A percentile compares a stretch with the other conserved stretches of the same genome.
Conservation (phyloP, 2,797 vertebrate genomes). For the Myiotriccus ornatus region DNA sequence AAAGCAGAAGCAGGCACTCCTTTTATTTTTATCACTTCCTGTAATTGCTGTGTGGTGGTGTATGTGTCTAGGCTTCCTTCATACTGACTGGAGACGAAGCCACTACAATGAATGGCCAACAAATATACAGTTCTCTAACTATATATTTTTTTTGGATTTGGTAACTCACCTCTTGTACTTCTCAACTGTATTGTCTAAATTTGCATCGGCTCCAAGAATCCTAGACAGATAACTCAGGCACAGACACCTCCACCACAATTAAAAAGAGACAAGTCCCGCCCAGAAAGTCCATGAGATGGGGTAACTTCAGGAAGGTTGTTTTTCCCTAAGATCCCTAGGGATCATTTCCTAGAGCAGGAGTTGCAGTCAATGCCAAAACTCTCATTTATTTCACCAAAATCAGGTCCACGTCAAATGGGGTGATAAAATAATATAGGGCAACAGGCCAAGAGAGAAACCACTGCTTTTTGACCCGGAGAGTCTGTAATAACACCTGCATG, state of each 20-base stretch:
- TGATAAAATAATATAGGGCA: not conserved
- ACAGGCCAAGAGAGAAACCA: not conserved
- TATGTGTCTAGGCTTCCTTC: not conserved
- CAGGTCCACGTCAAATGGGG: not conserved
- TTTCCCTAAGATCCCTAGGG: not conserved
- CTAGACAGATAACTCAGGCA: constrained; percentile 36
- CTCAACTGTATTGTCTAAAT: not conserved
- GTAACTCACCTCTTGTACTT: not conserved
- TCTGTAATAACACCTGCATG: not conserved
- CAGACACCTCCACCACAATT: constrained; percentile 17
- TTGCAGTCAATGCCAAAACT: not conserved
- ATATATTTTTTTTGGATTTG: not conserved
- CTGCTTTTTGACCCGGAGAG: not conserved
- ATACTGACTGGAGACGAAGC: not conserved
- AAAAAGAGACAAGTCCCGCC: constrained; percentile 13
- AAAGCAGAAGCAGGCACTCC: not conserved
- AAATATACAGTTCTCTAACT: not conserved
- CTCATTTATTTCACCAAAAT: not conserved
- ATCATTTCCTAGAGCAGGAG: not conserved
- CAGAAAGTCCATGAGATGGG: not conserved
- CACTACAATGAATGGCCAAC: not conserved
- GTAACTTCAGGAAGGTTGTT: not conserved
- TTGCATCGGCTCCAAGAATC: constrained; percentile 54
- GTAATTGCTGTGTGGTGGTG: not conserved
- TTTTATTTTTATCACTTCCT: constrained; percentile 28